Conservation (phyloP, 2,888 invertebrate species). For the Eueremaeus valkanovi region DNA sequence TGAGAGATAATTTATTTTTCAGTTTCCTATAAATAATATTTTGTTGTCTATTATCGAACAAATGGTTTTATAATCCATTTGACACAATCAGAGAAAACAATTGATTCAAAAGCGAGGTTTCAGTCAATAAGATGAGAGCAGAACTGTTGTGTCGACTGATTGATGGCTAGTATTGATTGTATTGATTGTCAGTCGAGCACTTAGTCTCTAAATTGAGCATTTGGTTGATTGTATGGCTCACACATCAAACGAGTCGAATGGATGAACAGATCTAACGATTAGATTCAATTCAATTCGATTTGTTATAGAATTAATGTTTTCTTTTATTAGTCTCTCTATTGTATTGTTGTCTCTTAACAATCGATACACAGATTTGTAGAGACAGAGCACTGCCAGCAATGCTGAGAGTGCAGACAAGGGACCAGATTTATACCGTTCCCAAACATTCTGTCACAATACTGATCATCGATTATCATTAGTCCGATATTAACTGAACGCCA, state of each 20-base stretch:
- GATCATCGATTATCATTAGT: conserved; percentile 31
- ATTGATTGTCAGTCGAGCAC: conserved; percentile 28
- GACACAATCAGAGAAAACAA: background rate
- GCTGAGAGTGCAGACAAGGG: background rate
- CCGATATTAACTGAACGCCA: background rate
- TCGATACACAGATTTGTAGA: conserved; percentile 19
- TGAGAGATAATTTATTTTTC: too few relatives aligned
- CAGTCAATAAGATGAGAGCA: background rate
- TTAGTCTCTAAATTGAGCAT: conserved; percentile 21
- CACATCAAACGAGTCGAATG: background rate
- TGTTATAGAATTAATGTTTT: conserved; percentile 32
- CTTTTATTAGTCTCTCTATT: conserved; percentile 18
- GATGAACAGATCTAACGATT: conserved; percentile 14
- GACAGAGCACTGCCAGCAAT: background rate
- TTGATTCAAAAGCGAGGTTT: background rate
- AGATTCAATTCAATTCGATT: conserved; percentile 29
- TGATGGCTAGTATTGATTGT: conserved; percentile 20
- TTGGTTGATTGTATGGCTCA: conserved; percentile 20
- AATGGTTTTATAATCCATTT: too few relatives aligned
- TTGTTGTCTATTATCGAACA: background rate
- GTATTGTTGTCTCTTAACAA: conserved; percentile 26
- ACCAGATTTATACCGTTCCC: conserved; percentile 10
- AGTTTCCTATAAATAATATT: too few relatives aligned
- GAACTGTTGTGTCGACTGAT: background rate
- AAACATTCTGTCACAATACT: conserved; percentile 9